Evolutionary conservation across 2,113 vertebrate genomes (phyloP).

Genomic region (Eonycteris spelaea): DNA sequence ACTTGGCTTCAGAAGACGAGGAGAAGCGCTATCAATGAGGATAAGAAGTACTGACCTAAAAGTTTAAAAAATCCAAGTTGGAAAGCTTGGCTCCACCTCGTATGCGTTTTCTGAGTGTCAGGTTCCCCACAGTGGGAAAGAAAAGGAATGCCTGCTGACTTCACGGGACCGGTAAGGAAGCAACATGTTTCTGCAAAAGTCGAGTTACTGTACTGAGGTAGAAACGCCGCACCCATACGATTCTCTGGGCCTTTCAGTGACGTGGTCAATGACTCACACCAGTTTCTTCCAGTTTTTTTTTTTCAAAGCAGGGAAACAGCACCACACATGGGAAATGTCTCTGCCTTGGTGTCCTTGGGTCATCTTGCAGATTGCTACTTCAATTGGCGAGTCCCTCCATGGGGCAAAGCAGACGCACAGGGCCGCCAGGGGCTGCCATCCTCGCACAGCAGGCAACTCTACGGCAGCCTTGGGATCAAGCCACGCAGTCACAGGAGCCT

Average conservation of each 20-base stretch:
- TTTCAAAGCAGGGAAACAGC: slow-evolving; percentile 58
- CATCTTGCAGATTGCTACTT: slow-evolving; percentile 52
- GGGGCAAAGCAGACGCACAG: slow-evolving; percentile 27
- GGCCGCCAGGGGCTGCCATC: slow-evolving; percentile 34
- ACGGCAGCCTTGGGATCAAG: background rate
- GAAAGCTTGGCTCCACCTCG: background rate
- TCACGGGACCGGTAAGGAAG: background rate
- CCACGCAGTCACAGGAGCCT: slow-evolving; percentile 11
- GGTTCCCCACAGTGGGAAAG: background rate
- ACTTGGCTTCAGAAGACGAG: background rate
- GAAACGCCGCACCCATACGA: background rate
- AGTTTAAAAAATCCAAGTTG: background rate
- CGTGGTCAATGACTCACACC: slow-evolving; percentile 51
- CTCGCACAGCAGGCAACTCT: slow-evolving; percentile 38
- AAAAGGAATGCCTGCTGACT: background rate
- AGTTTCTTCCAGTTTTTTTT: slow-evolving; percentile 43
- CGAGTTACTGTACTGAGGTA: background rate
- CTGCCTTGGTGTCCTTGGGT: slow-evolving; percentile 6
- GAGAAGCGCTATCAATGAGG: background rate
- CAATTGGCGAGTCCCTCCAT: slow-evolving; percentile 40
- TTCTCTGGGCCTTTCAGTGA: slow-evolving; percentile 5
- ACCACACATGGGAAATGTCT: slow-evolving; percentile 31
- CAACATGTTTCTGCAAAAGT: background rate
- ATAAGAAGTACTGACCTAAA: background rate
- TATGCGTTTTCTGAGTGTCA: background rate